Conservation (phyloP, 2,888 invertebrate species). For the Cantharis rustica region DNA sequence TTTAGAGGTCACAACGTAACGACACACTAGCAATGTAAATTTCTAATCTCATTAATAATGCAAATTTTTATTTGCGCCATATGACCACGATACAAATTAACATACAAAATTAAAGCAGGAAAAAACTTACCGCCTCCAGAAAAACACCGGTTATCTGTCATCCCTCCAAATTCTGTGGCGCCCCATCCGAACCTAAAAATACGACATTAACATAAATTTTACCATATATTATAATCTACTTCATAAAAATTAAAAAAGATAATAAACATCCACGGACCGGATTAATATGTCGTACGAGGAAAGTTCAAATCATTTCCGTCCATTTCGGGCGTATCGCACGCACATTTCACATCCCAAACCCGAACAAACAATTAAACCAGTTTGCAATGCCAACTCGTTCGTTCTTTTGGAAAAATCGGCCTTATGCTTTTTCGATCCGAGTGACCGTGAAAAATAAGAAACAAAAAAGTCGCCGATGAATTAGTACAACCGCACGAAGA, state of each 20-base stretch:
- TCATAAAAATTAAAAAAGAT: not conserved
- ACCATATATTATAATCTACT: not conserved
- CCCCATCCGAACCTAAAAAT: constrained; percentile 64
- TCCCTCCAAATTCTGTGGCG: constrained; percentile 67
- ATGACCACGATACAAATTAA: not conserved
- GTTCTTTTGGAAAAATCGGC: not conserved
- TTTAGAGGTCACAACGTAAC: constrained; percentile 14
- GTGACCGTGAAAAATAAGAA: no score
- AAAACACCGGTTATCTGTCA: constrained; percentile 82
- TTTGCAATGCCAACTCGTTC: not conserved
- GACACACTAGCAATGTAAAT: constrained; percentile 19
- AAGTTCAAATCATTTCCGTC: not conserved
- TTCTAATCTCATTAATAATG: constrained; percentile 12
- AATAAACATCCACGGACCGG: not conserved
- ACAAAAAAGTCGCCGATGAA: not conserved
- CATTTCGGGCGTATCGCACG: not conserved
- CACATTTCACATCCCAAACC: not conserved
- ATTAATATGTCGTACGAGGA: not conserved
- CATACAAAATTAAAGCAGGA: constrained; percentile 7
- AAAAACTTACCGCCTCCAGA: constrained; percentile 72
- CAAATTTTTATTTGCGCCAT: not conserved
- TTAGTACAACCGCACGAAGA: not conserved
- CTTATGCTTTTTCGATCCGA: no score
- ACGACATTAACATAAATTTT: constrained; percentile 1
- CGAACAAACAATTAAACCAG: not conserved